Percentiles rank a stretch among this genome's conserved stretches.
Evolutionary conservation across 2,888 invertebrate genomes (phyloP).

Genomic region (Pristionchus fissidentatus): DNA sequence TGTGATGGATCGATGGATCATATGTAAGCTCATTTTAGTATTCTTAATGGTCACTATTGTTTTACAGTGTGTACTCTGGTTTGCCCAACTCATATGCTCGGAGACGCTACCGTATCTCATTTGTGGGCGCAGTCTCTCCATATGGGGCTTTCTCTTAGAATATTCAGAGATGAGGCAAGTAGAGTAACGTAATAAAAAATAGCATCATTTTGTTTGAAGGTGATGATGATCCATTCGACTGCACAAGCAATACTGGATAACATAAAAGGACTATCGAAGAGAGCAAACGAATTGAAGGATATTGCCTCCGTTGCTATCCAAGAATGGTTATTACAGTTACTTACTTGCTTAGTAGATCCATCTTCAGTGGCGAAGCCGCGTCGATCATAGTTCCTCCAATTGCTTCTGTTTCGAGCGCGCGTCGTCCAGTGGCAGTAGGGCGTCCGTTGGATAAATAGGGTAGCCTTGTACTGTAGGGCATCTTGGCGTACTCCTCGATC

Average conservation of each 20-base stretch:
- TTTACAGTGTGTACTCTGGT: slow-evolving; percentile 87
- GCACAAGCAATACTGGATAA: slow-evolving; percentile 93
- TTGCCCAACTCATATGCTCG: slow-evolving; percentile 88
- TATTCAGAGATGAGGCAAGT: slow-evolving; percentile 89
- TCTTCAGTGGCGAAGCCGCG: too few relatives aligned
- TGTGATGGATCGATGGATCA: slow-evolving; percentile 95
- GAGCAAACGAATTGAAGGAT: slow-evolving; percentile 97
- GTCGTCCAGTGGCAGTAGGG: too few relatives aligned
- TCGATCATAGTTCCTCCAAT: too few relatives aligned
- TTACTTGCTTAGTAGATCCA: background rate
- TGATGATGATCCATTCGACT: slow-evolving; percentile 90
- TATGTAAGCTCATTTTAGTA: slow-evolving; percentile 80
- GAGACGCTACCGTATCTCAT: slow-evolving; percentile 83
- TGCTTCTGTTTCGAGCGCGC: too few relatives aligned
- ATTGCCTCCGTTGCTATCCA: slow-evolving; percentile 91
- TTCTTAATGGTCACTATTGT: background rate
- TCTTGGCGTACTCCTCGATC: too few relatives aligned
- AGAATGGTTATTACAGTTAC: slow-evolving; percentile 82
- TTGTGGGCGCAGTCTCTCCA: slow-evolving; percentile 93
- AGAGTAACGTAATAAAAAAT: background rate
- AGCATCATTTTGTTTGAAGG: slow-evolving; percentile 67
- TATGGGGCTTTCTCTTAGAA: slow-evolving; percentile 91
- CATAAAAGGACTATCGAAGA: slow-evolving; percentile 82
- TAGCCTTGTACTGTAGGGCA: too few relatives aligned
- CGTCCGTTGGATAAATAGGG: too few relatives aligned